Conservation (phyloP, 2,888 invertebrate species). For the Perizoma affinitatum region DNA sequence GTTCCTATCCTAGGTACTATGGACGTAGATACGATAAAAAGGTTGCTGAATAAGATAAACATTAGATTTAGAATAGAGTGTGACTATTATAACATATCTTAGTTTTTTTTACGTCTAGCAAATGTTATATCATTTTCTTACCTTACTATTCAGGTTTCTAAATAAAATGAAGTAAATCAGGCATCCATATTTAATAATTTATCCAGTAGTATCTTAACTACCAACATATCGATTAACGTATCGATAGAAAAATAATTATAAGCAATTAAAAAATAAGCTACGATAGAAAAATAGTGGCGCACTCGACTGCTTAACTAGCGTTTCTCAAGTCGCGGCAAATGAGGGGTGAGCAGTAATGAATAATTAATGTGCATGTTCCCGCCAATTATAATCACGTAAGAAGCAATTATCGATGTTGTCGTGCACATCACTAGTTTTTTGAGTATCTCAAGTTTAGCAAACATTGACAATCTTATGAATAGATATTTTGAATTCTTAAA, state of each 20-base stretch:
- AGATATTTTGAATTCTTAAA: no score
- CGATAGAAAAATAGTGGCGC: slow-evolving; percentile 64
- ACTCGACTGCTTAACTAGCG: slow-evolving; percentile 69
- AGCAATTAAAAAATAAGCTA: slow-evolving; percentile 64
- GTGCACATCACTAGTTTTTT: slow-evolving; percentile 19
- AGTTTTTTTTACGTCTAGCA: no score
- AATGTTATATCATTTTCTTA: no score
- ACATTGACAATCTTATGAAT: not conserved
- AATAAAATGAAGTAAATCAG: no score
- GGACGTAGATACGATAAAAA: no score
- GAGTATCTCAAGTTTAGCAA: slow-evolving; percentile 4
- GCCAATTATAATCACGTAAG: slow-evolving; percentile 79
- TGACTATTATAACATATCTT: no score
- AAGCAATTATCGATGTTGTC: slow-evolving; percentile 63
- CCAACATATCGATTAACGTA: slow-evolving; percentile 4
- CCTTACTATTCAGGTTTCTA: no score
- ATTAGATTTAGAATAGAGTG: no score
- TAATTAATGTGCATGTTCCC: slow-evolving; percentile 78
- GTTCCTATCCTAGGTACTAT: no score
- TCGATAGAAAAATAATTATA: slow-evolving; percentile 29
- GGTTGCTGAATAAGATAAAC: no score
- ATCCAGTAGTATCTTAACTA: no score
- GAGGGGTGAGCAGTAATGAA: slow-evolving; percentile 76
- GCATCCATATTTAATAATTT: no score
- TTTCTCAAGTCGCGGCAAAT: slow-evolving; percentile 73